Base-by-base conservation (phyloP, 2,113 vertebrate species). In the Sapayoa aenigma region DNA sequence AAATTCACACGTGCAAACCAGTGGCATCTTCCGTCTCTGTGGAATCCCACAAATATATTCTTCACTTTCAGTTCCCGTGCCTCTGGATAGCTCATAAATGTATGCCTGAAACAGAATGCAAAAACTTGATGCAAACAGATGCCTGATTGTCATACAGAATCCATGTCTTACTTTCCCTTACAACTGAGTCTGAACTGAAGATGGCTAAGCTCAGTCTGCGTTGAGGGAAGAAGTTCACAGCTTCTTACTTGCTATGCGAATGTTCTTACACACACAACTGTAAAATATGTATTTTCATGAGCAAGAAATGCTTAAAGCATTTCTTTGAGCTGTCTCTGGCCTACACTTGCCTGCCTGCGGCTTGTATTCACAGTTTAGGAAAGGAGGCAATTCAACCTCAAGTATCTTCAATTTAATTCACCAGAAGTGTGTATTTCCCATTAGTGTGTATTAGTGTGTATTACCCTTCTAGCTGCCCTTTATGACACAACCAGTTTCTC, bases 221-320 rank as follows among this genome's bases (percentile, higher is more conserved):
- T 41, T 56, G 20, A 82, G 80, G 39, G 41, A 94, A 84, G 52
- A n/a, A 77, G 73, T 58, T 94, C 80, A 84, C 93, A 86, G 80
- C 62, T 94, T 93, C 76, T 55, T 77, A 91, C 94, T 92, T 94
- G 93, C 86, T 89, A n/a, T 92, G 84, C 3, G 19, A 65, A 87
- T 44, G 73, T 84, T 94, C 96, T 92, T 75, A 82, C 69, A 93
- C 71, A 87, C 62, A 81, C 73, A 89, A 87, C 86, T 84, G 80
- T 94, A 94, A 93, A 94, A 94, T 89, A 89, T 92, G 87, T 84
- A 94, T 96, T 97, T 97, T 95, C 86, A 94, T 92, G 77, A 93
- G 87, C 69, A 90, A 96, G 80, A 92, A 89, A n/a, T n/a, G n/a
- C n/a, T n/a, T n/a, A n/a, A n/a, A 93, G 91, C 94, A 92, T 87